phyloP scores from a whole-genome alignment of 2,888 invertebrate genomes.

The Eristalis intricaria region DNA sequence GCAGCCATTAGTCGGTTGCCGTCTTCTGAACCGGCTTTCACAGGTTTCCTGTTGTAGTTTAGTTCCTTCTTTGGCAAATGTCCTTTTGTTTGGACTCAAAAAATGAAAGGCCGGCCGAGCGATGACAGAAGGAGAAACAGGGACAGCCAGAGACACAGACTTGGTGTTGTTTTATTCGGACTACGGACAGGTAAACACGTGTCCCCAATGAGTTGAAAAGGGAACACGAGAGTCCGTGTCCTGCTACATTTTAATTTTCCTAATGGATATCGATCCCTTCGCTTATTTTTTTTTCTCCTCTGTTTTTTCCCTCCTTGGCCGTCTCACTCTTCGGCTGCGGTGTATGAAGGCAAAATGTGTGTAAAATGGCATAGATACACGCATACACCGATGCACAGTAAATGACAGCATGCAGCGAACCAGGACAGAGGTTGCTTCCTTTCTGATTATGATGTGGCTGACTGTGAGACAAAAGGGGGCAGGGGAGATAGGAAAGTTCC shows the following conservation, averaged over 20 bases:
- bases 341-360: constrained; percentile 14
- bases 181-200: constrained; percentile 66
- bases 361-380: constrained; percentile 67
- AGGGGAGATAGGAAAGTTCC: too few species aligned
- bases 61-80: constrained; percentile 16
- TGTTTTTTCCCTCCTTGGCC: constrained; percentile 2
- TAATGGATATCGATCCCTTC: constrained; percentile 82
- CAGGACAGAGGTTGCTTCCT: constrained; percentile 25
- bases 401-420: constrained; percentile 55
- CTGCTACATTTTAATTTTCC: constrained; percentile 82
- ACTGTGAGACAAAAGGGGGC: background rate
- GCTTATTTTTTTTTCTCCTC: constrained; percentile 37
- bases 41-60: constrained; percentile 8
- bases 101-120: constrained; percentile 35
- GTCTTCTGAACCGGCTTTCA: constrained; percentile 22
- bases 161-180: constrained; percentile 48
- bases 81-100: constrained; percentile 53
- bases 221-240: constrained; percentile 72
- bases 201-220: constrained; percentile 71
- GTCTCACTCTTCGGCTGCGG: background rate
- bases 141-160: constrained; percentile 11
- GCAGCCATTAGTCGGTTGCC: constrained; percentile 60
- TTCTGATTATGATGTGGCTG: constrained; percentile 44
- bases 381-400: constrained; percentile 53
- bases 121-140: constrained; percentile 29